Evolutionary conservation across 2,113 vertebrate genomes (phyloP), one percentile per base, ranked within the genome.

Genomic region (Salvelinus namaycush): DNA sequence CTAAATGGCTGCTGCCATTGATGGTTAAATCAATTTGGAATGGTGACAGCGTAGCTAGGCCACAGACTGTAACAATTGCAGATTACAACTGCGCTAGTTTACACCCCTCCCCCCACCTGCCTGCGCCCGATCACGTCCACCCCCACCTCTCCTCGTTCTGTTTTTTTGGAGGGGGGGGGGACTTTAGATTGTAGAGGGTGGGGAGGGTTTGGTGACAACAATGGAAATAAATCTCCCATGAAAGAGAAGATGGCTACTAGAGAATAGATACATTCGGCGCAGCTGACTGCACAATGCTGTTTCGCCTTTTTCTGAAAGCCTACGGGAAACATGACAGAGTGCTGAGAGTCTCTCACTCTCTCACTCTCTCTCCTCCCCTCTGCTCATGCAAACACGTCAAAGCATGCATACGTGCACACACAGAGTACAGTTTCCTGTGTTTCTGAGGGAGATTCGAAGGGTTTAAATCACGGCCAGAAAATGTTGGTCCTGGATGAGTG

Each of bases 21-120:
- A 97, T 92, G 94, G 93, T 96, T 96, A 95, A 97, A 98, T 96
- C 95, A 95, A 96, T 97, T 98, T 89, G 96, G 94, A 93, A 95
- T 88, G 96, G 96, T 97, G 96, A 97, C 95, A 94, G 94, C 93
- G 89, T 93, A 92, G 93, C 94, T 94, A 90, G 94, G 93, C 93
- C 92, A 89, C 93, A 90, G 92, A 95, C 94, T 95, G 95, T 94
- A 95, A 95, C 94, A 96, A 95, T 92, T 93, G 87, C n/a, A 93
- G 94, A 94, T 94, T 95, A 95, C 92, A 95, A 94, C 90, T 85
- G 81, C 77, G 68, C 81, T 77, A 80, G 34, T 34, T 34, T 49
- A 74, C 67, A 65, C 72, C 69, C 74, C 68, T 31, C 69, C 74
- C 73, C 48, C 4, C 70, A 64, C 20, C 31, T 39, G 24, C 75